Evolutionary conservation across 2,113 vertebrate species (phyloP).

Genomic region (Numida meleagris): DNA sequence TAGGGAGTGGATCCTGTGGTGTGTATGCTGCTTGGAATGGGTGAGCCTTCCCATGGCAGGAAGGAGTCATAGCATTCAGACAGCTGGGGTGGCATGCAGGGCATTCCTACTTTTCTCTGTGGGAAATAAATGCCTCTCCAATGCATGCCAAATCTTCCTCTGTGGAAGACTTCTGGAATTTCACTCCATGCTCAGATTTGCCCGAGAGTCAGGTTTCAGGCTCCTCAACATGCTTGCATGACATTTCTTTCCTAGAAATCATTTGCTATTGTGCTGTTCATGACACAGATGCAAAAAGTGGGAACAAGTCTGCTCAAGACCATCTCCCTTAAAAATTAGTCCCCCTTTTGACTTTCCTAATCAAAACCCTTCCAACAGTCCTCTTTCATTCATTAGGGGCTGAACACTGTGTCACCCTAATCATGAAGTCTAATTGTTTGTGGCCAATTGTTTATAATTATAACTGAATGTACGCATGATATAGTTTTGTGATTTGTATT

Average conservation of each 20-base stretch:
- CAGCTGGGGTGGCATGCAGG: neutral
- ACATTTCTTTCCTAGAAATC: neutral
- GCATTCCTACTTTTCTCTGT: neutral
- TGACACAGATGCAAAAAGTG: neutral
- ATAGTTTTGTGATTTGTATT: neutral
- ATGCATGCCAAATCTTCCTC: accelerated
- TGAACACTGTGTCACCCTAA: neutral
- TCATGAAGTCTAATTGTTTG: neutral
- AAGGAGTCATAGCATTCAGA: neutral
- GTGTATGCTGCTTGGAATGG: accelerated
- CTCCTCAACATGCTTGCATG: neutral
- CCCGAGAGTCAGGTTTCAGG: neutral
- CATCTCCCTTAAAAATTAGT: neutral
- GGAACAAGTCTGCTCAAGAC: neutral
- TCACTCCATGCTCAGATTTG: neutral
- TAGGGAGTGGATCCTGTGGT: neutral
- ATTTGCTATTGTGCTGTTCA: neutral
- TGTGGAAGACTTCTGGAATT: neutral
- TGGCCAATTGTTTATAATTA: neutral
- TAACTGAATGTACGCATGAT: neutral
- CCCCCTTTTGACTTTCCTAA: neutral
- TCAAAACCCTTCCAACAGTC: neutral
- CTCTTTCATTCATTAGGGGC: neutral
- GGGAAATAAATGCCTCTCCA: neutral
- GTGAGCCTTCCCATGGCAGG: neutral